These are phyloP conservation scores for Picathartes gymnocephalus DNA, from an alignment of 2,113 vertebrate genomes.

Conservation along the genomic window DNA sequence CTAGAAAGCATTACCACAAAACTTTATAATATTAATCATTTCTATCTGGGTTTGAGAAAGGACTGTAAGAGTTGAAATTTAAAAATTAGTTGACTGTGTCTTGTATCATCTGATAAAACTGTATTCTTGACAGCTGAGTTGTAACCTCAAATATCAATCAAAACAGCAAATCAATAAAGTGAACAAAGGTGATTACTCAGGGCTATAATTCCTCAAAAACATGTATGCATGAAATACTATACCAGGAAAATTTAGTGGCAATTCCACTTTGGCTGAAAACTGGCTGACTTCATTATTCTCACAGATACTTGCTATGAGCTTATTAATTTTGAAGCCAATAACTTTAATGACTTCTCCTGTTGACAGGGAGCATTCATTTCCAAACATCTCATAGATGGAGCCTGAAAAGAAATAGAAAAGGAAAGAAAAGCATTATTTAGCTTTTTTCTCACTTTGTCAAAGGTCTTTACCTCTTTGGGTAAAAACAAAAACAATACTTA, in stretches of 20 bases:
- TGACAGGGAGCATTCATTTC: conserved; percentile 79
- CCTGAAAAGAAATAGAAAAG: conserved; percentile 63
- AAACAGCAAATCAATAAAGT: neutral
- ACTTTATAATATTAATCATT: neutral
- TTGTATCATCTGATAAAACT: neutral
- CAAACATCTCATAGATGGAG: conserved; percentile 79
- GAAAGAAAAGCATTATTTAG: neutral
- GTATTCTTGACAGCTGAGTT: neutral
- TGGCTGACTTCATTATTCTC: conserved; percentile 37
- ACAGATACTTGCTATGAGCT: conserved; percentile 72
- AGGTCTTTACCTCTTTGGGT: neutral
- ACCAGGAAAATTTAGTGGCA: conserved; percentile 84
- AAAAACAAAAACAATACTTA: neutral
- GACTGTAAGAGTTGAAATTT: neutral
- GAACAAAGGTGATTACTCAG: neutral
- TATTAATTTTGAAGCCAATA: conserved; percentile 78
- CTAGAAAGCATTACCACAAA: neutral
- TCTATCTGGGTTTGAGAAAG: neutral
- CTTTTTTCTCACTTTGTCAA: neutral
- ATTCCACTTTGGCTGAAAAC: conserved; percentile 62
- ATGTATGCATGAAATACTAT: neutral
- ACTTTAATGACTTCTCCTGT: conserved; percentile 86
- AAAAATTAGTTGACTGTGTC: neutral
- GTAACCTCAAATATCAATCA: neutral
- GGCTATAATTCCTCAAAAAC: neutral